phyloP scores from a whole-genome alignment of 2,797 vertebrate species.

The Botia kubotai region DNA sequence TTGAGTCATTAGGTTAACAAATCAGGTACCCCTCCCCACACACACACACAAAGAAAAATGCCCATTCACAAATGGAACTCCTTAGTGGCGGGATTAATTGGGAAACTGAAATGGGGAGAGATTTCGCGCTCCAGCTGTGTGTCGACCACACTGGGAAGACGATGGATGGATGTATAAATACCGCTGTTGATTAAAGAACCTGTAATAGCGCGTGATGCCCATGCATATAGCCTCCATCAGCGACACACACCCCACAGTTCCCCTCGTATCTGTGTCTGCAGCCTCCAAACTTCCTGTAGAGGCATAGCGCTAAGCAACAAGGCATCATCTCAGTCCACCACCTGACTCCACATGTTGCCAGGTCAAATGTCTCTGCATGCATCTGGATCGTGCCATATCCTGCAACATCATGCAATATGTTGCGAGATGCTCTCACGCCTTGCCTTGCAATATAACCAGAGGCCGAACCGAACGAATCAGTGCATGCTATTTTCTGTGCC shows the following conservation, averaged over 20 bases:
- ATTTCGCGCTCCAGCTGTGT: slow-evolving; percentile 37
- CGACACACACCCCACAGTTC: not conserved
- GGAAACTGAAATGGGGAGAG: slow-evolving; percentile 17
- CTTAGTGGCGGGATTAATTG: slow-evolving; percentile 13
- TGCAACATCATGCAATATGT: not conserved
- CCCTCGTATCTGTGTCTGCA: not conserved
- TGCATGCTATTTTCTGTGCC: slow-evolving; percentile 19
- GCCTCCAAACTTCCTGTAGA: slow-evolving; percentile 20
- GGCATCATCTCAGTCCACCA: slow-evolving; percentile 16
- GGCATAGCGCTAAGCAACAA: slow-evolving; percentile 22
- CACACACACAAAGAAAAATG: not conserved
- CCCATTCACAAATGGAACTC: not conserved
- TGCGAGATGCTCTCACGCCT: not conserved
- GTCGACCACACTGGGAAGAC: slow-evolving; percentile 21
- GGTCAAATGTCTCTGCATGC: slow-evolving; percentile 28
- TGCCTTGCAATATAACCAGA: slow-evolving; percentile 23
- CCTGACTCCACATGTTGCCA: slow-evolving; percentile 27
- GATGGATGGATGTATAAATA: slow-evolving; percentile 1
- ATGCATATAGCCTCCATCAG: not conserved
- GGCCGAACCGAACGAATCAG: slow-evolving; percentile 15
- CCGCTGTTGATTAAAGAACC: slow-evolving; percentile 33
- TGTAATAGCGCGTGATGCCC: slow-evolving; percentile 21
- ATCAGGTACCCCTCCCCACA: not conserved
- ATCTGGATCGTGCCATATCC: slow-evolving; percentile 32
- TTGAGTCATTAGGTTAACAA: slow-evolving; percentile 30